Evolutionary conservation across 2,888 invertebrate genomes (phyloP).

Genomic region (Lysandra bellargus): DNA sequence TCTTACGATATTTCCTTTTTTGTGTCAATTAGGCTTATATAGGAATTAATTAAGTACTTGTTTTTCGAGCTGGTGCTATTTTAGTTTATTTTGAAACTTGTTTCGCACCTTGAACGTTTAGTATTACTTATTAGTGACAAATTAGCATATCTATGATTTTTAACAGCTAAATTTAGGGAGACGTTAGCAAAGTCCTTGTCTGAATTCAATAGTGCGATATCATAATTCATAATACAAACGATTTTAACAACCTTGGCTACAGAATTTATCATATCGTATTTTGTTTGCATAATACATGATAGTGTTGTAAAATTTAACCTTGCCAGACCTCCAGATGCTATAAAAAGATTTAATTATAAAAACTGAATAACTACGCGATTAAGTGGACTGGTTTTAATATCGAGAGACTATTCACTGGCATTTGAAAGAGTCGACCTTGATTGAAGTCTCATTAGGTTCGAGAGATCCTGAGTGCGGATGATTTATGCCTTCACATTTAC

Average conservation of each 20-base stretch:
- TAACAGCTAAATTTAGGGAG: neutral
- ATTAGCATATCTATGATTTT: neutral
- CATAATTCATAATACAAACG: constrained; percentile 4
- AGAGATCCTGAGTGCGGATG: constrained; percentile 69
- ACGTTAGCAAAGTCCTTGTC: neutral
- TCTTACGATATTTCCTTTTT: neutral
- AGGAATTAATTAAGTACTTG: neutral
- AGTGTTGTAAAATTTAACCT: constrained; percentile 17
- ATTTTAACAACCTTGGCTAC: constrained; percentile 2
- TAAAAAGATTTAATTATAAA: constrained; percentile 16
- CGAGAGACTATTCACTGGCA: constrained; percentile 52
- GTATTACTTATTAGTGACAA: neutral
- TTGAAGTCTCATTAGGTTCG: constrained; percentile 74
- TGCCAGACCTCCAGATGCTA: neutral
- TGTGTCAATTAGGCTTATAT: constrained; percentile 4
- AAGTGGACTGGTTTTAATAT: constrained; percentile 30
- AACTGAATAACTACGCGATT: constrained; percentile 22
- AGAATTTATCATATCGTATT: neutral
- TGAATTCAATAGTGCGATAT: constrained; percentile 11
- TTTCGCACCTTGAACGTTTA: neutral
- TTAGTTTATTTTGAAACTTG: neutral
- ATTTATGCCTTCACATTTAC: constrained; percentile 72
- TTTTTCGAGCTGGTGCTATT: neutral
- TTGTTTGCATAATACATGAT: constrained; percentile 17
- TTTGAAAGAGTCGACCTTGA: constrained; percentile 69